Percentiles rank a stretch among this genome's conserved stretches.
Conservation (phyloP, 2,888 invertebrate genomes). For the Acrobasis repandana region DNA sequence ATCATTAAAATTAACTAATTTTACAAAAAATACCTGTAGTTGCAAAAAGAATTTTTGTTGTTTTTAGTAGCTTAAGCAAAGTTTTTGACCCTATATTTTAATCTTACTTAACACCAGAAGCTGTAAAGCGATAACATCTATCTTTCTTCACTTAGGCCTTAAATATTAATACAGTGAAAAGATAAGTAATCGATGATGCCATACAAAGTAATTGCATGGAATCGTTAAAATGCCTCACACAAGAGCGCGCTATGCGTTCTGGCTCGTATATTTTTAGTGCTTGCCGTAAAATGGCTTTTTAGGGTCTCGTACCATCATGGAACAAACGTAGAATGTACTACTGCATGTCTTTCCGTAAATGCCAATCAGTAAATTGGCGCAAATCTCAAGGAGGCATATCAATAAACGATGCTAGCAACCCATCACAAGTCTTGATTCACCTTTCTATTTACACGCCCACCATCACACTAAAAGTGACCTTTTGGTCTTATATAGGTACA, state of each 20-base stretch:
- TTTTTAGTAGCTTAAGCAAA: too few species aligned
- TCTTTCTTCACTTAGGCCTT: background rate
- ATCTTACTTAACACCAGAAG: too few species aligned
- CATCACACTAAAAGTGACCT: too few species aligned
- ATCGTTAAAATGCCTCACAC: slow-evolving; percentile 22
- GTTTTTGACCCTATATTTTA: too few species aligned
- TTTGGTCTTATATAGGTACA: too few species aligned
- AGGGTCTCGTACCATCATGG: slow-evolving; percentile 2
- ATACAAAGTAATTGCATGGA: slow-evolving; percentile 27
- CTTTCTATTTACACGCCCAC: too few species aligned
- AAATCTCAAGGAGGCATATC: too few species aligned
- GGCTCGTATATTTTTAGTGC: slow-evolving; percentile 32
- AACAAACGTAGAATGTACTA: background rate
- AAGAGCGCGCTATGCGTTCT: slow-evolving; percentile 27
- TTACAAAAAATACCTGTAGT: too few species aligned
- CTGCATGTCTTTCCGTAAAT: background rate
- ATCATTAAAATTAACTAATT: too few species aligned
- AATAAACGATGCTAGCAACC: too few species aligned
- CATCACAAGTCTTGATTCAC: too few species aligned
- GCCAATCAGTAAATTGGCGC: background rate
- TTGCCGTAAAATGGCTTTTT: slow-evolving; percentile 19
- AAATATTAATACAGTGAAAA: slow-evolving; percentile 6
- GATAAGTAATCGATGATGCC: slow-evolving; percentile 23
- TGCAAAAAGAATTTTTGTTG: too few species aligned
- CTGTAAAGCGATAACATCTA: background rate